Conservation (phyloP, 2,888 invertebrate species). For the Caenorhabditis panamensis region DNA sequence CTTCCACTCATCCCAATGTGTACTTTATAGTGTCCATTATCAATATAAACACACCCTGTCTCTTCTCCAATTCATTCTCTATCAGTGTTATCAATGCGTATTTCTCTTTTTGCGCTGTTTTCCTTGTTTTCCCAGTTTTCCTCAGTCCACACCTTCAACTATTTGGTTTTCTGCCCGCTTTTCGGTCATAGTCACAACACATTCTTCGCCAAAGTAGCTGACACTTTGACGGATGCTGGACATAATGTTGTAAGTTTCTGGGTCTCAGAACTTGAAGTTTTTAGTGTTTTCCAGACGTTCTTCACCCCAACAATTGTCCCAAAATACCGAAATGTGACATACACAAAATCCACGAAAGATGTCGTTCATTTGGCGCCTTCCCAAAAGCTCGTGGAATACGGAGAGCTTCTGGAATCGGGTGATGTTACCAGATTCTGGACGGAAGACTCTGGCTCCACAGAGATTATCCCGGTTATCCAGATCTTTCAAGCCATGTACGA, state of each 20-base stretch:
- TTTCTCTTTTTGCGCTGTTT: not conserved
- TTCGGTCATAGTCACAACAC: constrained; percentile 61
- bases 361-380: constrained; percentile 34
- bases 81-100: not conserved
- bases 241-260: constrained; percentile 62
- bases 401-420: constrained; percentile 21
- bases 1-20: constrained; percentile 8
- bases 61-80: not conserved
- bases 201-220: constrained; percentile 61
- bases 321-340: constrained; percentile 16
- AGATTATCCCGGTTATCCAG: constrained; percentile 18
- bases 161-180: constrained; percentile 55
- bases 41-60: constrained; percentile 3
- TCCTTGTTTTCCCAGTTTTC: not conserved
- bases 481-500: constrained; percentile 23
- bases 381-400: constrained; percentile 11
- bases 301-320: constrained; percentile 38
- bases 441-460: constrained; percentile 14
- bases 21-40: constrained; percentile 29
- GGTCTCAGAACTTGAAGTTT: not conserved
- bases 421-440: constrained; percentile 23
- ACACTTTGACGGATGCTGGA: constrained; percentile 62
- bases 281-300: constrained; percentile 33
- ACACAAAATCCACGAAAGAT: constrained; percentile 32
- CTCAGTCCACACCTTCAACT: constrained; percentile 20